These are phyloP conservation scores for Pterois miles DNA, from an alignment of 2,797 vertebrate species.

Conservation along the genomic window DNA sequence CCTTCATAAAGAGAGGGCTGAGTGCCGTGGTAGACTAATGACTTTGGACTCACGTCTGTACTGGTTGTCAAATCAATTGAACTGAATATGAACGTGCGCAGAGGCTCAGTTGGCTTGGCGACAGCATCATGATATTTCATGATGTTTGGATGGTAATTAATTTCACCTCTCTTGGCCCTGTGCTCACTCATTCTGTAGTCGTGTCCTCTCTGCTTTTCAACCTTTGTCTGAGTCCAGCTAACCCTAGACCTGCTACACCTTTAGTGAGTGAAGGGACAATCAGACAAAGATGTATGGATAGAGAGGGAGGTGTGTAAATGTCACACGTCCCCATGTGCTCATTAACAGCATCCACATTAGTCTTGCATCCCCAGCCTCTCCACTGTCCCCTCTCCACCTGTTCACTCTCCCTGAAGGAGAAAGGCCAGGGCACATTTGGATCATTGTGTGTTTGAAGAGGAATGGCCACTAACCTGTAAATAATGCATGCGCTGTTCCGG, in stretches of 20 bases:
- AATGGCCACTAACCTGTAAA: slow-evolving; percentile 92
- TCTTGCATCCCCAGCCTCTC: slow-evolving; percentile 1
- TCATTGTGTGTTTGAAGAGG: slow-evolving; percentile 63
- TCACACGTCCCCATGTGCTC: slow-evolving; percentile 40
- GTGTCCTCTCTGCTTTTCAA: slow-evolving; percentile 18
- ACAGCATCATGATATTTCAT: slow-evolving; percentile 43
- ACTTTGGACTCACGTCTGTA: slow-evolving; percentile 4
- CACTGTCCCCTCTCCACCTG: slow-evolving; percentile 5
- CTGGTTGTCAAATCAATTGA: slow-evolving; percentile 34
- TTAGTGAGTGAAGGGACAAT: slow-evolving; percentile 14
- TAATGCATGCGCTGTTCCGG: slow-evolving; percentile 99
- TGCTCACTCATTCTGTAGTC: slow-evolving; percentile 9
- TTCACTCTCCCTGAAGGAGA: slow-evolving; percentile 45
- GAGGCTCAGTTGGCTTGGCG: slow-evolving; percentile 49
- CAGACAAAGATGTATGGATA: slow-evolving; percentile 34
- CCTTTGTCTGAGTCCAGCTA: background rate
- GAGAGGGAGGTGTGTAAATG: slow-evolving; percentile 39
- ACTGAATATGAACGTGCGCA: slow-evolving; percentile 11
- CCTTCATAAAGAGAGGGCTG: background rate
- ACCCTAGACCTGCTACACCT: background rate
- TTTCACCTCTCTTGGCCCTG: slow-evolving; percentile 49
- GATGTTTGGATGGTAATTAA: slow-evolving; percentile 52
- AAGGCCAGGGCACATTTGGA: slow-evolving; percentile 45
- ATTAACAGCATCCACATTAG: slow-evolving; percentile 60
- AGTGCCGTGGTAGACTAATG: slow-evolving; percentile 1